Percentiles rank a stretch among this genome's conserved stretches.
phyloP scores from a whole-genome alignment of 1,140 invertebrate genomes.

The Daktulosphaira vitifoliae region DNA sequence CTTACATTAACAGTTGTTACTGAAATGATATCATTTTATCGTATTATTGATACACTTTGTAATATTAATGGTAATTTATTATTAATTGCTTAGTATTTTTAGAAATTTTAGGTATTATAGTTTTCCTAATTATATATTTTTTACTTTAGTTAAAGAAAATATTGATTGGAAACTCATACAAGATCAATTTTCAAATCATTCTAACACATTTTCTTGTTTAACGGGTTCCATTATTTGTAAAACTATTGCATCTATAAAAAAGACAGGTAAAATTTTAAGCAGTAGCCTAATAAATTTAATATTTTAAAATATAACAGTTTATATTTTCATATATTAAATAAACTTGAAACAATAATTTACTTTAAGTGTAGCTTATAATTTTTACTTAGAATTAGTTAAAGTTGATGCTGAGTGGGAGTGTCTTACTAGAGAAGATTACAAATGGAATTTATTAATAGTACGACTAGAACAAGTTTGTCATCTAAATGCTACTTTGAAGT shows the following conservation, averaged over 20 bases:
- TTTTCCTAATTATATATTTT: no score
- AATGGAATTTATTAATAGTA: slow-evolving; percentile 74
- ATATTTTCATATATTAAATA: no score
- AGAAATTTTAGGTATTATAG: neutral
- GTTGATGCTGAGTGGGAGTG: slow-evolving; percentile 63
- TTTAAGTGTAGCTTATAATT: no score
- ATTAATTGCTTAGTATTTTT: neutral
- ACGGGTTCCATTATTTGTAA: slow-evolving; percentile 67
- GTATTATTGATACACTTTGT: slow-evolving; percentile 35
- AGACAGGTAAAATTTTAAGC: neutral
- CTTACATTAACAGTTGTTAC: slow-evolving; percentile 42
- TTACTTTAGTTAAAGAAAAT: neutral
- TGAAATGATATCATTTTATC: slow-evolving; percentile 45
- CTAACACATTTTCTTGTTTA: slow-evolving; percentile 60
- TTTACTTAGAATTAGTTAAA: slow-evolving; percentile 22
- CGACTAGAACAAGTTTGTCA: slow-evolving; percentile 82
- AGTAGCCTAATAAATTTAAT: neutral
- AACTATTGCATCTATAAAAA: slow-evolving; percentile 50
- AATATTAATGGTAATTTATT: slow-evolving; percentile 34
- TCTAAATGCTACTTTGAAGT: slow-evolving; percentile 43
- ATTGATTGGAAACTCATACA: slow-evolving; percentile 61
- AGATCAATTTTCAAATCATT: slow-evolving; percentile 57
- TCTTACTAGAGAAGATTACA: slow-evolving; percentile 70
- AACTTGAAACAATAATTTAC: no score
- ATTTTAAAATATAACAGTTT: no score